Percentiles rank a stretch among this genome's conserved stretches.
phyloP scores from a whole-genome alignment of 2,888 invertebrate genomes.

The Idaea straminata region DNA sequence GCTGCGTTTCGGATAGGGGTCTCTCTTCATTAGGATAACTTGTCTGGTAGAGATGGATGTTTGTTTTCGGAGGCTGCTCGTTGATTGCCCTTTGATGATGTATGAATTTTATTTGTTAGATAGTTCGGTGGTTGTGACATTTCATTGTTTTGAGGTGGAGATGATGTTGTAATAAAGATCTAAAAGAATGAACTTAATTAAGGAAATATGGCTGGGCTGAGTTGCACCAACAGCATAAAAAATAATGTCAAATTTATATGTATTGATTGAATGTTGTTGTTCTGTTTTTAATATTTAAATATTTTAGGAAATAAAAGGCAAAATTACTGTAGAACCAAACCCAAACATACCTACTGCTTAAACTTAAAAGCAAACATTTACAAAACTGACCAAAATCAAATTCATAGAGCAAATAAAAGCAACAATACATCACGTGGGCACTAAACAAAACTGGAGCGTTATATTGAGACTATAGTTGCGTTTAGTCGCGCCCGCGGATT shows the following conservation, averaged over 20 bases:
- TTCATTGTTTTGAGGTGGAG: background rate
- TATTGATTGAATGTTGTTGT: no score
- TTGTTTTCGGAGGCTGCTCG: slow-evolving; percentile 66
- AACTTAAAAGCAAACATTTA: slow-evolving; percentile 12
- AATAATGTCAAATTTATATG: no score
- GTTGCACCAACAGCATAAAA: no score
- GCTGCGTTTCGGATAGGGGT: slow-evolving; percentile 75
- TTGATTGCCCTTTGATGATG: slow-evolving; percentile 73
- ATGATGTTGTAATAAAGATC: background rate
- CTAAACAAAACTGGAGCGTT: slow-evolving; percentile 52
- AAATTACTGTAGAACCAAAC: background rate
- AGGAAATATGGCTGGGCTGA: background rate
- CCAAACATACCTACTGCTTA: background rate
- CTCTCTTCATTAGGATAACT: slow-evolving; percentile 77
- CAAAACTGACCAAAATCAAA: slow-evolving; percentile 29
- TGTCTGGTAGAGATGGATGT: slow-evolving; percentile 77
- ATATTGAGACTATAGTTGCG: slow-evolving; percentile 39
- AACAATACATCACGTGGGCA: slow-evolving; percentile 46
- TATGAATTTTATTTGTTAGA: slow-evolving; percentile 50
- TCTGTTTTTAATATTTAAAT: no score
- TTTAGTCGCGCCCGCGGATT: slow-evolving; percentile 77
- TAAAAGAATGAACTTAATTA: background rate
- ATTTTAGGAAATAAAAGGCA: no score
- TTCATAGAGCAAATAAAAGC: slow-evolving; percentile 39
- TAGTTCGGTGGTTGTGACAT: background rate